Base-by-base conservation (phyloP, 92 coral and sea anemone genomes). In the Phenganax subtilis region DNA sequence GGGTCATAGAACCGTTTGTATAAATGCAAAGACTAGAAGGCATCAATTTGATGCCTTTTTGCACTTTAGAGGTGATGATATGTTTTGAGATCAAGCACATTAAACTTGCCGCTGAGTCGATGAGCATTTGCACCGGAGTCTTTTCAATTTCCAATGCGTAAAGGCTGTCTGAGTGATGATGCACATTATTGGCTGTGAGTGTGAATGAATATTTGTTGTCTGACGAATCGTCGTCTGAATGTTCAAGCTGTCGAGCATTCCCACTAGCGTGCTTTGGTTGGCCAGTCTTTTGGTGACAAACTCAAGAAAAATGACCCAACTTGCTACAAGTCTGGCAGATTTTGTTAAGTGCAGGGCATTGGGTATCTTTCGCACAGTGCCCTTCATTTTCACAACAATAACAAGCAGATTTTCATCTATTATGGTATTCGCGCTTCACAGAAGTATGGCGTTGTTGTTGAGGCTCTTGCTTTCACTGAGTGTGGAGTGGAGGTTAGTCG, bases 101-200 rank as follows among this genome's bases (percentile, higher is more conserved):
- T 82, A 58, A 82, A 67, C 89, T 86, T 9, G 86, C 84, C 59
- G 86, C 89, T 80, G 84, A 86, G 77, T 86, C 86, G 57, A 86
- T 77, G 72, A 82, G 71, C 16, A 65, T 17, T 11, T 65, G 5
- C 11, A 65, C 28, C 15, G 71, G 71, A 17, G 15, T 44, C 11
- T 65, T 10, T 65, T 65, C 71, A 44, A 65, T 65, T 17, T 65
- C 71, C 30, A 65, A 28, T 2, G 15, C 31, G 27, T 28, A 2
- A 17, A 9, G 10, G 28, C 71, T 44, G 31, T 65, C 71, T 6
- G 16, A 10, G 25, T 15, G 16, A 9, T 10, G 17, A 65, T 65
- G 71, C 31, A 17, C 25, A 65, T 65, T 65, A 11, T 65, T 4
- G 10, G 31, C 16, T 11, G 71, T 65, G 31, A 65, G 47, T 37